A percentile compares a stretch with the other conserved stretches of the same genome.
These are phyloP conservation scores for Saccostrea echinata DNA, from an alignment of 1,140 invertebrate genomes.

Conservation along the genomic window DNA sequence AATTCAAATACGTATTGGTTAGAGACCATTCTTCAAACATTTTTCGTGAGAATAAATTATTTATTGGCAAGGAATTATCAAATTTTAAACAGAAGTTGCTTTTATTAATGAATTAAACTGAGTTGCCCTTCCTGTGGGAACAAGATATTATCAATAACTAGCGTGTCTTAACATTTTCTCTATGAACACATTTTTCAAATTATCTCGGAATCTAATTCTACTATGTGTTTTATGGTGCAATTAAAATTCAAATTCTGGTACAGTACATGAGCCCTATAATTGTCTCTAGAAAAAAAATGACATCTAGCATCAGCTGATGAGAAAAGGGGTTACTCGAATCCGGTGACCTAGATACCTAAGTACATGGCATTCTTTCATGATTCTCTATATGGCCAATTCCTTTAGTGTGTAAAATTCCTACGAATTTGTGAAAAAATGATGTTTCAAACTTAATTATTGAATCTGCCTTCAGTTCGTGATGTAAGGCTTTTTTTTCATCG, in stretches of 20 bases:
- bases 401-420: no score
- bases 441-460: no score
- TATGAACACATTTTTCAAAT: neutral
- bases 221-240: slow-evolving; percentile 20
- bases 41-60: neutral
- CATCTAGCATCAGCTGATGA: neutral
- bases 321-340: neutral
- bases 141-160: neutral
- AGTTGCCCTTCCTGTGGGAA: neutral
- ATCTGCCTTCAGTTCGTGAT: no score
- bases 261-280: slow-evolving; percentile 5
- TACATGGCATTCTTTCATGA: no score
- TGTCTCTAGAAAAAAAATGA: neutral
- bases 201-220: neutral
- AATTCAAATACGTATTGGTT: no score
- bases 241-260: neutral
- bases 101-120: neutral
- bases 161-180: neutral
- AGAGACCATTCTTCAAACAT: no score
- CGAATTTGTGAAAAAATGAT: no score
- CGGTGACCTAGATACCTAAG: neutral
- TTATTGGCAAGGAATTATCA: neutral
- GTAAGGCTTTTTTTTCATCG: no score
- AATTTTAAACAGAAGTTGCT: neutral
- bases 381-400: no score